phyloP scores from a whole-genome alignment of 1,140 invertebrate genomes.

The Cylas formicarius region DNA sequence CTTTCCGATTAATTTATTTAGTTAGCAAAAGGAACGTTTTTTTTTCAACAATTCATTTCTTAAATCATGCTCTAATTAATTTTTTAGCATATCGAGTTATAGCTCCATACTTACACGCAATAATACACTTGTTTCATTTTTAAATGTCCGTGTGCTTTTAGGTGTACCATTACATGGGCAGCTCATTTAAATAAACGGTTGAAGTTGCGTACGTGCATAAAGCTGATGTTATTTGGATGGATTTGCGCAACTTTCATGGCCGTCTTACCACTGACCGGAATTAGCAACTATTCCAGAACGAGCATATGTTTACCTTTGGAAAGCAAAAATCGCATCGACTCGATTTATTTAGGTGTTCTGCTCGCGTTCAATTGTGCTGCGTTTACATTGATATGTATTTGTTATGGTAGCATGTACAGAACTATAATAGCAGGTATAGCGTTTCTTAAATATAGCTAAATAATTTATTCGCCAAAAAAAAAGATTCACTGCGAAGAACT shows the following conservation, averaged over 20 bases:
- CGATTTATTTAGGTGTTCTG: constrained; percentile 62
- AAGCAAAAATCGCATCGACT: constrained; percentile 53
- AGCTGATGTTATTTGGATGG: constrained; percentile 70
- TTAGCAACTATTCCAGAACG: constrained; percentile 64
- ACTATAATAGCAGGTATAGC: constrained; percentile 46
- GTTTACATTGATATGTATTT: constrained; percentile 69
- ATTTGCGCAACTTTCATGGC: constrained; percentile 67
- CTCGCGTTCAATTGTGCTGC: constrained; percentile 65
- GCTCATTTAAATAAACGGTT: constrained; percentile 69
- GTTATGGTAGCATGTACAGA: constrained; percentile 76
- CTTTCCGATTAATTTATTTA: too few species aligned
- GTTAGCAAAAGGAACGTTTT: too few species aligned
- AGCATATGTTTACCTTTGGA: constrained; percentile 71
- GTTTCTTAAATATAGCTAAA: neutral
- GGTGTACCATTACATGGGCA: constrained; percentile 69
- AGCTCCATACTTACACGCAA: neutral
- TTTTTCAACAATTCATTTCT: neutral
- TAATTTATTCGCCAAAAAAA: too few species aligned
- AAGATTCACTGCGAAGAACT: too few species aligned
- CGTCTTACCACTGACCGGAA: constrained; percentile 65
- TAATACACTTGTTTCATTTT: constrained; percentile 1
- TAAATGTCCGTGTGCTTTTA: too few species aligned
- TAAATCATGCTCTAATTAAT: neutral
- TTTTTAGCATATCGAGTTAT: neutral
- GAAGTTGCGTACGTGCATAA: constrained; percentile 57